Base-by-base conservation (phyloP, 2,797 vertebrate genomes). In the Cygnus olor region DNA sequence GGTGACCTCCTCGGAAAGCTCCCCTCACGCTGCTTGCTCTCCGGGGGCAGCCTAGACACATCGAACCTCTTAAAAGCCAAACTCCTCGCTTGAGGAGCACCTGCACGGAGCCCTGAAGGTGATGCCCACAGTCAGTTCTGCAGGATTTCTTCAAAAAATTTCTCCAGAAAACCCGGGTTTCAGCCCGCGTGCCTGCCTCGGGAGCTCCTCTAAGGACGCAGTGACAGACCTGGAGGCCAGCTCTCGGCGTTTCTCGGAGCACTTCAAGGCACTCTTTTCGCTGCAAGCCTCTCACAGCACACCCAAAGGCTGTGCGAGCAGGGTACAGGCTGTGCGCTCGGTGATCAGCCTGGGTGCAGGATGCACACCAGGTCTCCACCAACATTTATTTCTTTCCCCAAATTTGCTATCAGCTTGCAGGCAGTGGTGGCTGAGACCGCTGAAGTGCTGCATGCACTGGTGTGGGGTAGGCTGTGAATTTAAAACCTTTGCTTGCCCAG, bases 121-220 rank as follows among this genome's bases (percentile, higher is more conserved):
- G 2, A 40, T 30, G 51, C 32, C 57, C 49, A 51, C 40, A 25
- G 18, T 9, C 5, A 11, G 14, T 70, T 63, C 27, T 10, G 7
- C 27, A 72, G 74, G 22, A 68, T 68, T 65, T 60, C 72, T 24
- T 18, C 17, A 12, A 44, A 44, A 44, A 44, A 44, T 16, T 44
- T 44, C 42, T 17, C 42, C 42, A 44, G 17, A 42, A 44, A 44
- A 44, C 7, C 16, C 42, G 16, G 16, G 42, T 44, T 44, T 44
- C 42, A 4, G 28, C 3, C 30, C 0, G 0, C 1, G 1, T 1
- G 49, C 71, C 57, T 5, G 7, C 82, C 42, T 1, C 27, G 45
- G 34, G 1, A 32, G 45, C 71, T 63, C 58, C 32, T 56, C 30
- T 2, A 16, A 47, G 0, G 17, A 8, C 54, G 72, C 51, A 14